These are phyloP conservation scores for Drosophila hydei DNA, from an alignment of 1,140 invertebrate species.

Conservation along the genomic window DNA sequence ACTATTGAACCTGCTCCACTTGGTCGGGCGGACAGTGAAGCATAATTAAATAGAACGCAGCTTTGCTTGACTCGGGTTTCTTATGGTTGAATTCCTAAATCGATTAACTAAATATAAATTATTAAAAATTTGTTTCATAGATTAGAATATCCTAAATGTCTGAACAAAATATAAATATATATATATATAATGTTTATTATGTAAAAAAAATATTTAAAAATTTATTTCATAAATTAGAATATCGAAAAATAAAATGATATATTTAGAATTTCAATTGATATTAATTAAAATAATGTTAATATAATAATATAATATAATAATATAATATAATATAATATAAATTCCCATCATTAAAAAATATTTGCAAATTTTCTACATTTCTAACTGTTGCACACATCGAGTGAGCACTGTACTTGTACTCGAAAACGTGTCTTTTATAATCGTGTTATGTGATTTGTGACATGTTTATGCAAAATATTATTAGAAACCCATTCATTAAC, in stretches of 20 bases:
- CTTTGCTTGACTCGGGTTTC: too few species aligned
- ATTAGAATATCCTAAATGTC: too few species aligned
- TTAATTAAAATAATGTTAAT: too few species aligned
- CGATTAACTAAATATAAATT: too few species aligned
- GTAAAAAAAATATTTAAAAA: not conserved
- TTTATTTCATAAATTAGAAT: not conserved
- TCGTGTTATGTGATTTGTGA: not conserved
- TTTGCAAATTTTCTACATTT: not conserved
- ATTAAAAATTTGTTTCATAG: too few species aligned
- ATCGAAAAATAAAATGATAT: not conserved
- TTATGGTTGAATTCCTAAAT: too few species aligned
- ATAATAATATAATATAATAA: not conserved
- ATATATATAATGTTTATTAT: not conserved
- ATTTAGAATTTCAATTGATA: too few species aligned
- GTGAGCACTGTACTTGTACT: not conserved
- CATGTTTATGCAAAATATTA: not conserved
- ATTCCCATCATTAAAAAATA: not conserved
- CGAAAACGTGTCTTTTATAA: not conserved
- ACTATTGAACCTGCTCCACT: conserved; percentile 37
- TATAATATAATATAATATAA: not conserved
- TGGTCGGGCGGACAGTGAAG: not conserved
- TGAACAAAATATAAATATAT: too few species aligned
- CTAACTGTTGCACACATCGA: not conserved
- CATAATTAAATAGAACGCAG: not conserved
- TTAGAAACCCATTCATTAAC: not conserved